Evolutionary conservation across 2,113 vertebrate genomes (phyloP).

Genomic region (Numida meleagris): DNA sequence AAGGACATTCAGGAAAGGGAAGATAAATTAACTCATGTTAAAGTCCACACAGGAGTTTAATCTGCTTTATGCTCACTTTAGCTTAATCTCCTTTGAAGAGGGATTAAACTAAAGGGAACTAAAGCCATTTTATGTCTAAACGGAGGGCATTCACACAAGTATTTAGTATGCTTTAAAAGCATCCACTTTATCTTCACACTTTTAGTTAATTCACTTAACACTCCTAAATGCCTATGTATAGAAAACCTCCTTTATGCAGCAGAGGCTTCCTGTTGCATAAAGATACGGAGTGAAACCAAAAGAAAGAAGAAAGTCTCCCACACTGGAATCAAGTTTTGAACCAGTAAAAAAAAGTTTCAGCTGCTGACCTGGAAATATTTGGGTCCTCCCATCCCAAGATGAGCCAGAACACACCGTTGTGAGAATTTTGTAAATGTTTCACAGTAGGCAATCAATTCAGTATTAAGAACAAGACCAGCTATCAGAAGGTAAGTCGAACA

Average conservation of each 20-base stretch:
- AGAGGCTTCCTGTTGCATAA: background rate
- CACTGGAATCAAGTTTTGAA: background rate
- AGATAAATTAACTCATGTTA: background rate
- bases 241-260: background rate
- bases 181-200: conserved; percentile 26
- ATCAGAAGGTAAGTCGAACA: background rate
- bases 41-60: conserved; percentile 14
- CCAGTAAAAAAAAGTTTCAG: background rate
- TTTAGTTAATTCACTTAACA: conserved; percentile 47
- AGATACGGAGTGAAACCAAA: background rate
- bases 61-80: conserved; percentile 28
- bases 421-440: background rate
- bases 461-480: background rate
- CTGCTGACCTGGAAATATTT: background rate
- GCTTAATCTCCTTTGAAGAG: background rate
- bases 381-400: background rate
- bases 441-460: background rate
- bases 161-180: conserved; percentile 27
- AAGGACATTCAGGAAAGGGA: background rate
- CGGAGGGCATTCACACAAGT: background rate
- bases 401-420: background rate
- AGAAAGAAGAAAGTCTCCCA: background rate
- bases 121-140: conserved; percentile 30
- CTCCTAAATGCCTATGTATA: background rate
- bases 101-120: conserved; percentile 30